These are phyloP conservation scores for Drosophila acutilabella DNA, from an alignment of 2,888 invertebrate species.

Conservation along the genomic window DNA sequence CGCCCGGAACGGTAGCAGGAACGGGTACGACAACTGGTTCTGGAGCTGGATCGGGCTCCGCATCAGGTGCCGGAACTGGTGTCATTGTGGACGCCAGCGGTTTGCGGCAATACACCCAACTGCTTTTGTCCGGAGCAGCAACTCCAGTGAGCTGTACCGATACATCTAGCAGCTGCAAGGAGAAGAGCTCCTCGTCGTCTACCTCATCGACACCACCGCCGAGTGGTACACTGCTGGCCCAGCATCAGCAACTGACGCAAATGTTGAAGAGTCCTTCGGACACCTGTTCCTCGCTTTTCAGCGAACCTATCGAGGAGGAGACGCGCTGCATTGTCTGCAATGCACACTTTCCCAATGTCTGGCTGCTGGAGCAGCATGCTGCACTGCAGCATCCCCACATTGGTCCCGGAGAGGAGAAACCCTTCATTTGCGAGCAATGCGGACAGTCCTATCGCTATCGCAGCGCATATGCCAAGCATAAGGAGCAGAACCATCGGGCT, in stretches of 20 bases:
- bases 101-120: conserved; percentile 80
- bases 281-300: conserved; percentile 79
- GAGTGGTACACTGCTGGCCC: conserved; percentile 71
- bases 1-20: conserved; percentile 37
- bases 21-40: not conserved
- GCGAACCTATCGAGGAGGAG: conserved; percentile 85
- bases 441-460: conserved; percentile 95
- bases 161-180: conserved; percentile 84
- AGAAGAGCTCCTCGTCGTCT: conserved; percentile 85
- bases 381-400: conserved; percentile 91
- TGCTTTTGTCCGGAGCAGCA: conserved; percentile 71
- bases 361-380: conserved; percentile 94
- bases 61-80: conserved; percentile 34
- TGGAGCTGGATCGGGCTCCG: conserved; percentile 14
- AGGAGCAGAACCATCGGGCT: conserved; percentile 95
- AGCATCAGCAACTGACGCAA: conserved; percentile 77
- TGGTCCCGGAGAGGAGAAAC: conserved; percentile 91
- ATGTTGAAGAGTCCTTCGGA: conserved; percentile 82
- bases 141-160: conserved; percentile 81
- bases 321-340: conserved; percentile 93
- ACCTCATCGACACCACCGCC: conserved; percentile 85
- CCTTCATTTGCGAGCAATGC: conserved; percentile 96
- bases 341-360: conserved; percentile 94
- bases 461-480: conserved; percentile 93
- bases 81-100: conserved; percentile 77